Evolutionary conservation across 2,113 vertebrate genomes (phyloP), one percentile per base, ranked within the genome.

Genomic region (Axis porcinus): DNA sequence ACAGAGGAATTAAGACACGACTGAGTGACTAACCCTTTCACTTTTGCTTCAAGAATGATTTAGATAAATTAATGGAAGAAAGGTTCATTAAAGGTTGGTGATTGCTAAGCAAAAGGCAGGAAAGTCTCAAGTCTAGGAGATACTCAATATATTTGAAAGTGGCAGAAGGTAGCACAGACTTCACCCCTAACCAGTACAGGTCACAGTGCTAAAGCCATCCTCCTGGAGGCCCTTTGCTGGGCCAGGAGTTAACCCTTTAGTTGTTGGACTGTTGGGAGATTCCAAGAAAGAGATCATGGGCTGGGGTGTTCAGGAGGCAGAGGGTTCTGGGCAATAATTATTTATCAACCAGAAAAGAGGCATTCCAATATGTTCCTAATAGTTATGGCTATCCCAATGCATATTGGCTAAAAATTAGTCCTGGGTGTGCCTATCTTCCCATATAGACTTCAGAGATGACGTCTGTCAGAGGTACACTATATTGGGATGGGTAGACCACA

Each of bases 31-130:
- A 74, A 40, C 67, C n/a, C 19, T 74, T 40, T 74, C n/a, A 74
- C n/a, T 74, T 74, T 74, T 10, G 14, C 12, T 43, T 76, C 23
- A 76, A 76, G 40, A 92, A 62, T 62, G 50, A 96, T 82, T 81
- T 86, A 86, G 54, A 78, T 93, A 78, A n/a, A 91, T 52, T 91
- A 76, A 94, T 43, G 45, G 67, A 92, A 89, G 40, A 96, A 97
- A 89, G 19, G 3, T 79, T 83, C 45, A 87, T 94, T 97, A 88
- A 94, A 91, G 13, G 2, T 47, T 62, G 36, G 5, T 70, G 43
- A 5, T 74, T 90, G 45, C n/a, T 83, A 83, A 95, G 47, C 36
- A 86, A 86, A 82, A 89, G 45, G 14, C 43, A 94, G 64, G 43
- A 27, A 85, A 92, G 16, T 60, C 40, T 36, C 91, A 30, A 74